Percentiles rank a stretch among this genome's conserved stretches.
phyloP scores from a whole-genome alignment of 2,888 invertebrate genomes.

The Phyllotreta cruciferae region DNA sequence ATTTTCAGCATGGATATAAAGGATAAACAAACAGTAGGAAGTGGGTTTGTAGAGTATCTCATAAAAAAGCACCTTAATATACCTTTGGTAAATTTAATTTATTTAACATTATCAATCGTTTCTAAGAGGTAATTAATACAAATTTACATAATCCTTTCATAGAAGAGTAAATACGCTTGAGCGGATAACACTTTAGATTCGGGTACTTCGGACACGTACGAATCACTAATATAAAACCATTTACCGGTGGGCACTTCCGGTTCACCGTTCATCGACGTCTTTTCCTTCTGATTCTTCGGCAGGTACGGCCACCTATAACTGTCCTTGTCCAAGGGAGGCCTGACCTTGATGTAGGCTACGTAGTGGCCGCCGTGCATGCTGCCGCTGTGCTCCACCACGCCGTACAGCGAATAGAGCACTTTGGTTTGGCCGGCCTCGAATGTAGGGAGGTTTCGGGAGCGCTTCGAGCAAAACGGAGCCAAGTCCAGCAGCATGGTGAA shows the following conservation, averaged over 20 bases:
- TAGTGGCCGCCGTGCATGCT: slow-evolving; percentile 90
- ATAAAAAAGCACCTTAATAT: no score
- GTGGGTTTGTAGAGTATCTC: no score
- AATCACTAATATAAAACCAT: slow-evolving; percentile 96
- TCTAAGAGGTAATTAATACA: slow-evolving; percentile 12
- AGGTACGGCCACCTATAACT: slow-evolving; percentile 78
- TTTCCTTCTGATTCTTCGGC: slow-evolving; percentile 61
- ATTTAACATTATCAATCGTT: not conserved
- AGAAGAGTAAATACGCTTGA: slow-evolving; percentile 96
- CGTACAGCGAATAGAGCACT: slow-evolving; percentile 88
- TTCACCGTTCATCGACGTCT: slow-evolving; percentile 55
- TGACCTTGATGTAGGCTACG: slow-evolving; percentile 92
- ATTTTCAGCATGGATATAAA: no score
- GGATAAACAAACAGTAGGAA: no score
- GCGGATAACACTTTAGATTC: slow-evolving; percentile 82
- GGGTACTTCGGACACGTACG: slow-evolving; percentile 80
- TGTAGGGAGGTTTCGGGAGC: slow-evolving; percentile 66
- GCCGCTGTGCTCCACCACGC: slow-evolving; percentile 94
- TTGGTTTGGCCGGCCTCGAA: slow-evolving; percentile 55
- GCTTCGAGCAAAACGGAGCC: slow-evolving; percentile 85
- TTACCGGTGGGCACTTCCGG: slow-evolving; percentile 70
- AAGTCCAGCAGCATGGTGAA: slow-evolving; percentile 88
- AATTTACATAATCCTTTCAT: slow-evolving; percentile 84
- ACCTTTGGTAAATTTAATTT: not conserved
- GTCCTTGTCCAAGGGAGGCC: slow-evolving; percentile 67